A percentile compares a stretch with the other conserved stretches of the same genome.
Evolutionary conservation across 2,888 invertebrate species (phyloP).

Genomic region (Ctenicera cuprea): DNA sequence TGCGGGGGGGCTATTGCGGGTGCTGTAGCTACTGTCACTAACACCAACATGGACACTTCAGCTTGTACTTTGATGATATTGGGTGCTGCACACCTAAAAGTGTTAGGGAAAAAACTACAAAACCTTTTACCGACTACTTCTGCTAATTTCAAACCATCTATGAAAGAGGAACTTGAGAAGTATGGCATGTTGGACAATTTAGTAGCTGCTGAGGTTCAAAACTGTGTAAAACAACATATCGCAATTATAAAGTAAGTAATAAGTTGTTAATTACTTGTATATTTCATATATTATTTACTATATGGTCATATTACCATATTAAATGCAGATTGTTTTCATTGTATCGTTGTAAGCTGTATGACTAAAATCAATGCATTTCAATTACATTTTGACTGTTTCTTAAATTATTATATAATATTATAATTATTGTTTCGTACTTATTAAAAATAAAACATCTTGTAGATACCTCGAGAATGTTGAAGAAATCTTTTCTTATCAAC

Average conservation of each 20-base stretch:
- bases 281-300: too few species aligned
- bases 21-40: slow-evolving; percentile 7
- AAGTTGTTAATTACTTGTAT: too few species aligned
- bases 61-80: slow-evolving; percentile 18
- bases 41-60: slow-evolving; percentile 11
- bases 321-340: too few species aligned
- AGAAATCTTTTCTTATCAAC: slow-evolving; percentile 15
- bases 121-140: background rate
- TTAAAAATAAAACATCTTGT: background rate
- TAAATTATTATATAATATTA: background rate
- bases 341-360: too few species aligned
- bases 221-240: slow-evolving; percentile 17
- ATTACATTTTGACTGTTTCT: too few species aligned
- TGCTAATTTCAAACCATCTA: background rate
- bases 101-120: slow-evolving; percentile 17
- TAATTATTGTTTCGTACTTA: background rate
- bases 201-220: background rate
- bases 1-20: background rate
- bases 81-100: background rate
- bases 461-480: slow-evolving; percentile 15
- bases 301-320: too few species aligned
- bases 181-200: background rate
- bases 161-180: background rate
- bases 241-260: slow-evolving; percentile 16
- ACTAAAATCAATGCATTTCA: too few species aligned